Base-by-base conservation (phyloP, 1,140 invertebrate species). In the Trichonephila clavipes region DNA sequence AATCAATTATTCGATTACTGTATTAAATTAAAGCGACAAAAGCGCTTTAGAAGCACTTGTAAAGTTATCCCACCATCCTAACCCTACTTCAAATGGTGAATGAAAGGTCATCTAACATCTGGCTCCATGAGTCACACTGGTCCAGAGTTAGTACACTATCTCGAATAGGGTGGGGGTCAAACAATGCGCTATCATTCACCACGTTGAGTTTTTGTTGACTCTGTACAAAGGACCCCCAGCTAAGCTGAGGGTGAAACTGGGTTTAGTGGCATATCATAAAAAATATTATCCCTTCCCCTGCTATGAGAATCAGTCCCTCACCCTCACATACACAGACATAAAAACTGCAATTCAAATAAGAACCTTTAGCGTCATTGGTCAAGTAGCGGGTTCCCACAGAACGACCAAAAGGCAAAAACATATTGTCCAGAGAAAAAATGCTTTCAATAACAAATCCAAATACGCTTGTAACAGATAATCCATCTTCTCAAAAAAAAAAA, bases 201-300 rank as follows among this genome's bases (percentile, higher is more conserved):
- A 59, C 66, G 88, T 77, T 77, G 88, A 72, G 88, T 89, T 89
- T 89, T 89, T 89, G 88, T 89, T 89, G 88, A 89, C 88, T 89
- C 66, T 89, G 66, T 51, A 89, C 88, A 89, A 89, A 89, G 58
- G 88, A 77, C 69, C 88, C 64, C 88, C 44, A 66, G 66, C 21
- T 28, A 66, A 77, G 64, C 40, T 89, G 88, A 69, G 69, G 88
- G 88, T 89, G 88, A 89, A 89, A 40, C 88, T n/a, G 44, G 44
- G 40, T 44, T 72, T 72, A 51, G 64, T 18, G 88, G 66, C 21
- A 72, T 59, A 89, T 89, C 85, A 18, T 24, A 87, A 87, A 87
- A 87, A 87, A 64, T 61, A 61, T 61, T 87, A 51, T 59, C 44
- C 44, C n/a, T 58, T 59, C 8, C 58, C 44, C 18, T 24, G 28